Base-by-base conservation (phyloP, 2,797 vertebrate genomes). In the Gobionotothen gibberifrons region DNA sequence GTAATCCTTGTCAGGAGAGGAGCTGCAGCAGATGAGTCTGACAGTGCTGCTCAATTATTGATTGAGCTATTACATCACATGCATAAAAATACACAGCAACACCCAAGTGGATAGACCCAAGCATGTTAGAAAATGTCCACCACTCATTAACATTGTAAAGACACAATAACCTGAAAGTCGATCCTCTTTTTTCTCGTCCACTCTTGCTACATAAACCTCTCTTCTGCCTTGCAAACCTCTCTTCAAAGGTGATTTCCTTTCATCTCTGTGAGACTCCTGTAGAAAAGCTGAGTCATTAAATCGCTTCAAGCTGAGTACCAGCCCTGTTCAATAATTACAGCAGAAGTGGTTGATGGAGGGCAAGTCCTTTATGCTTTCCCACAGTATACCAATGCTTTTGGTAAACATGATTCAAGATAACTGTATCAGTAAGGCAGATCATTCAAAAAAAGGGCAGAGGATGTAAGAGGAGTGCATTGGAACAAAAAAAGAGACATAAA, bases 31-130 rank as follows among this genome's bases (percentile, higher is more conserved):
- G 78, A 82, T 70, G 78, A 79, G 78, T 71, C 78, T 57, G 69
- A 84, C 78, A 54, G 84, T 74, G 69, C 83, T 79, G 72, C 85
- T 93, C 84, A 93, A 93, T 92, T 91, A 93, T 93, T 91, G 79
- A 93, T 91, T 44, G 51, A 71, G 73, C 81, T 69, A 76, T 92
- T 92, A 82, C 91, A 87, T 90, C 85, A 90, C 61, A 56, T 73
- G 81, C 83, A 86, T 74, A 51, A 63, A 63, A 71, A 73, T 26
- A 59, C 64, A 70, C 60, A 68, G 52, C 56, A 14, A 29, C 59
- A 81, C 58, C 69, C 36, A 73, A 66, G 67, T 58, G 21, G 74
- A 78, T 62, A 69, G 42, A 76, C 36, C 13, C 2, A 32, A 64
- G 63, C 19, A 57, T 16, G 56, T 46, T 16, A 53, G 54, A 57